These are phyloP conservation scores for Homarus americanus DNA, from an alignment of 1,140 invertebrate species.

Conservation along the genomic window DNA sequence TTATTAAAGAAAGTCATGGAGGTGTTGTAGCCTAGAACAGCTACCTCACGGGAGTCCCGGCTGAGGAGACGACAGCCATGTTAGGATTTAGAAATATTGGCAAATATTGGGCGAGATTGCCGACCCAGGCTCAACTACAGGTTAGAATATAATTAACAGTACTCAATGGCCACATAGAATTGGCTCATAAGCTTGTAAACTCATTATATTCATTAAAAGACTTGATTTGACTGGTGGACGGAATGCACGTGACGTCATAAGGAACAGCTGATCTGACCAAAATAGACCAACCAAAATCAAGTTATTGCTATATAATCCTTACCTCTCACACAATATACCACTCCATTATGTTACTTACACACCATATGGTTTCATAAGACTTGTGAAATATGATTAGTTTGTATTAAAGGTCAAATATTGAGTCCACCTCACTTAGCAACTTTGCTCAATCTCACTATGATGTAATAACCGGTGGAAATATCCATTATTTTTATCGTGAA, in stretches of 20 bases:
- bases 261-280: conserved; percentile 15
- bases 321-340: background rate
- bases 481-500: too few species aligned
- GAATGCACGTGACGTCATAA: conserved; percentile 9
- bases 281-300: conserved; percentile 6
- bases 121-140: conserved; percentile 20
- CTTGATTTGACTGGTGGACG: background rate
- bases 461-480: background rate
- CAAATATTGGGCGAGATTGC: conserved; percentile 46
- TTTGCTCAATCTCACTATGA: background rate
- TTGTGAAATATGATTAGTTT: too few species aligned
- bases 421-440: too few species aligned
- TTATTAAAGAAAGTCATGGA: too few species aligned
- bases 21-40: too few species aligned
- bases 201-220: background rate
- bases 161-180: background rate
- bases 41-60: too few species aligned
- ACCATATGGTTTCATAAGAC: too few species aligned
- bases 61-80: conserved; percentile 27
- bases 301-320: too few species aligned
- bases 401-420: too few species aligned
- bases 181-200: background rate
- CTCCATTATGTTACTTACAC: background rate
- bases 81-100: conserved; percentile 29
- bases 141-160: background rate